Evolutionary conservation across 2,113 vertebrate species (phyloP), one percentile per base, ranked within the genome.

Genomic region (Corythaeola cristata): DNA sequence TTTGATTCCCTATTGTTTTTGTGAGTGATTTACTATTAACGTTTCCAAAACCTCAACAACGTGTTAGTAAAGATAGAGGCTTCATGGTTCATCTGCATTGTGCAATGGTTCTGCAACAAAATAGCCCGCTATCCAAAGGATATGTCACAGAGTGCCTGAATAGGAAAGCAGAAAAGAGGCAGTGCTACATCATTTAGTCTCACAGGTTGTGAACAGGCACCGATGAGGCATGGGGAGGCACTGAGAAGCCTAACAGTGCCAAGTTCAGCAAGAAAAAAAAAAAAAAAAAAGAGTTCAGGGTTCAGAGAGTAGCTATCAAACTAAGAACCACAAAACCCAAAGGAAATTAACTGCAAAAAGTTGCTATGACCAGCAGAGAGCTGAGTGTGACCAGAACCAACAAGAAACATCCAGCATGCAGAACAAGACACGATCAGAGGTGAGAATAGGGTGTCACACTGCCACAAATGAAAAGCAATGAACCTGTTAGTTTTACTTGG

Each of bases 391-490:
- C 35, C 6, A 58, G 37, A 49, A 17, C 4, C 15, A 67, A 11
- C 1, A 27, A 47, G 26, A 66, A 81, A 32, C 15, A 50, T 2
- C 56, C 8, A 5, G 9, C 45, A 11, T 8, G 18, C 26, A 24
- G 77, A 89, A 6, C 13, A 35, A 45, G 32, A 52, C 0, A 0
- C 1, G 15, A 44, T 17, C 73, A 78, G 64, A 85, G 23, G 16
- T 27, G 56, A 72, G 20, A 76, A 58, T 3, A 21, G 1, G 0
- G 11, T 32, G 32, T 4, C 59, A 58, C 8, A 6, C 3, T 2
- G n/a, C 9, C 64, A 30, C 60, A 74, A n/a, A 85, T 5, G 5
- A n/a, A 69, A 56, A 82, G 19, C 35, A 88, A 37, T 4, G 11
- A 82, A 28, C 24, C 6, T 14, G 3, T 3, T 19, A 23, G 7